Percentiles rank a stretch among this genome's conserved stretches.
phyloP scores from a whole-genome alignment of 1,140 invertebrate genomes.

The Venturia canescens region DNA sequence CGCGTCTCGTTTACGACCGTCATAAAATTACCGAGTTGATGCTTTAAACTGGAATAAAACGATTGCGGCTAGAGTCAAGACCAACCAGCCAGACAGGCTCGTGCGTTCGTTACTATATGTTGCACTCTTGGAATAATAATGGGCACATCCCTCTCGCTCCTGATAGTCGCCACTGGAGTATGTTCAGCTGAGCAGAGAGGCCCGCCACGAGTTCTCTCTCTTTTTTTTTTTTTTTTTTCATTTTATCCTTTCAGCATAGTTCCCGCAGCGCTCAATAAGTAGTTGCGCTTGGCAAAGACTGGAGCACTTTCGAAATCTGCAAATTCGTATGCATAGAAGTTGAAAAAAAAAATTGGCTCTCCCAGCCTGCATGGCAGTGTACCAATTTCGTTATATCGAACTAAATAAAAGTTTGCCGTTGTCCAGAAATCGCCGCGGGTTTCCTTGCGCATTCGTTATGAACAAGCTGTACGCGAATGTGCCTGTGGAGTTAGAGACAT shows the following conservation, averaged over 20 bases:
- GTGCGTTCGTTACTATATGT: constrained; percentile 31
- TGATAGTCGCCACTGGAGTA: not conserved
- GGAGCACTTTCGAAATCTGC: not conserved
- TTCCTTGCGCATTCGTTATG: constrained; percentile 4
- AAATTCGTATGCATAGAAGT: constrained; percentile 31
- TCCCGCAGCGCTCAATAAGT: constrained; percentile 9
- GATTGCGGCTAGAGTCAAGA: constrained; percentile 62
- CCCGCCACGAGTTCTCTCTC: not conserved
- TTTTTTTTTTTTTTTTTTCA: not conserved
- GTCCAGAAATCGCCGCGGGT: not conserved
- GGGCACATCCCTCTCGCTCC: not conserved
- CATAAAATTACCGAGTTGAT: constrained; percentile 74
- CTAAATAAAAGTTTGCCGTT: constrained; percentile 8
- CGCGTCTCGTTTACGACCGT: constrained; percentile 70
- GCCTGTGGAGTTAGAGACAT: not conserved
- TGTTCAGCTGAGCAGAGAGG: not conserved
- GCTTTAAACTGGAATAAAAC: constrained; percentile 72
- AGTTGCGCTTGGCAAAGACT: constrained; percentile 19
- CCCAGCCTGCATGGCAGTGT: constrained; percentile 19
- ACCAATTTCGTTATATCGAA: constrained; percentile 36
- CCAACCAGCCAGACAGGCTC: constrained; percentile 43
- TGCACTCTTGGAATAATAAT: constrained; percentile 7
- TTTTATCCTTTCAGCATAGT: not conserved
- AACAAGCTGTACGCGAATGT: not conserved
- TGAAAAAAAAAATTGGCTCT: not conserved